Base-by-base conservation (phyloP, 2,797 vertebrate species). In the Brachyalestes nurse region DNA sequence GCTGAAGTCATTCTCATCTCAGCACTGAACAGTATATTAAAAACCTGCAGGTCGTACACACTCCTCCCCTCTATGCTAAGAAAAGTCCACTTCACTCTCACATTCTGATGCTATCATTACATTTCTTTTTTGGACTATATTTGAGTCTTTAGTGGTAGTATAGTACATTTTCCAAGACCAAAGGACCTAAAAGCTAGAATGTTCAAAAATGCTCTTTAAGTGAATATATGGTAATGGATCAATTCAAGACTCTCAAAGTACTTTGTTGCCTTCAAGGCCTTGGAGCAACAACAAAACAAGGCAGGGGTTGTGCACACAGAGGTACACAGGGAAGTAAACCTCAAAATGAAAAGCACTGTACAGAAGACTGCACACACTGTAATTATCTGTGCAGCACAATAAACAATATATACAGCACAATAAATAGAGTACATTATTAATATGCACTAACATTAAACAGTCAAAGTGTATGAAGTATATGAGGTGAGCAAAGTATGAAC, bases 1-100 rank as follows among this genome's bases (percentile, higher is more conserved):
- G 61, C 40, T 55, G 28, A 38, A 81, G 51, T 71, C 7, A 21
- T 71, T 75, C 28, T 69, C 42, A 69, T 80, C 53, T 67, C 55
- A 81, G 73, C 55, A 76, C 70, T 42, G 28, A 28, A 51, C 19
- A 62, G 66, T 70, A 53, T 62, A 28, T 45, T 25, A 38, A 19
- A 16, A 17, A 57, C 51, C 51, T 58, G 51, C 40, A 65, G 34
- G 14, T 65, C 19, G 6, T 19, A 40, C 25, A 62, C 16, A 14
- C 47, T 60, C 16, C 19, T 79, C 70, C 8, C 28, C 13, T 62
- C 13, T 64, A 79, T 45, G 34, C 19, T 51, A 19, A 66, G 61
- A 45, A 79, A 19, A 42, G 8, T 1, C 14, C 34, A 8, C 62
- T n/a, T 16, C 5, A 13, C 13, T 0, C 12, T 4, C 25, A 16